phyloP scores from a whole-genome alignment of 2,797 vertebrate genomes.

The Myripristis murdjan region DNA sequence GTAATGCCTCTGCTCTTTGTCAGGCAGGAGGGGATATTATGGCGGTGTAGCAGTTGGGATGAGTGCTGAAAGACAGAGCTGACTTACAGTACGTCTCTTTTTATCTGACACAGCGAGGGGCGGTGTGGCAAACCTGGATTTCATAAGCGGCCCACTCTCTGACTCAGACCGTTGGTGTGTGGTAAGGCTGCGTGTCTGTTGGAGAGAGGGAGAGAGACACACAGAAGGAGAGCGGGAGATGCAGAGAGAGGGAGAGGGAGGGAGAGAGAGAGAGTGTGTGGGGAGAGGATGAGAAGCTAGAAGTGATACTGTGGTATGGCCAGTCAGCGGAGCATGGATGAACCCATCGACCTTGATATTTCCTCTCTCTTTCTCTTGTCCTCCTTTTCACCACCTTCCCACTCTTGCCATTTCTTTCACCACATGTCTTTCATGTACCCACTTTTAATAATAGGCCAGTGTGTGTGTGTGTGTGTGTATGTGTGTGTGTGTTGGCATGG shows the following conservation, averaged over 20 bases:
- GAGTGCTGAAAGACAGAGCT: slow-evolving; percentile 47
- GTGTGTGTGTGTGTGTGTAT: slow-evolving; percentile 31
- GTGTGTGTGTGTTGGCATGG: slow-evolving; percentile 34
- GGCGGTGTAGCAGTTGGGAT: slow-evolving; percentile 30
- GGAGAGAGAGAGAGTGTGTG: not conserved
- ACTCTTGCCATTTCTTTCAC: slow-evolving; percentile 59
- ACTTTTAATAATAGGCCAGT: slow-evolving; percentile 67
- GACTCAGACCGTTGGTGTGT: slow-evolving; percentile 78
- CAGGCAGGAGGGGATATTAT: slow-evolving; percentile 12
- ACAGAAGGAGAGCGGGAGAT: too few relatives aligned
- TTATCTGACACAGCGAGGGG: slow-evolving; percentile 52
- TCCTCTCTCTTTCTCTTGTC: slow-evolving; percentile 43
- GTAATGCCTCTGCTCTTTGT: slow-evolving; percentile 36
- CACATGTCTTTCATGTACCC: slow-evolving; percentile 68
- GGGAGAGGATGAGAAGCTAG: slow-evolving; percentile 52
- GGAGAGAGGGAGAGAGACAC: slow-evolving; percentile 55
- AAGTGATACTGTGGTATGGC: slow-evolving; percentile 72
- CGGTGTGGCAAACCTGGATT: slow-evolving; percentile 77
- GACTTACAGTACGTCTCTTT: slow-evolving; percentile 55
- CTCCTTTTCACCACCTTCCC: slow-evolving; percentile 7
- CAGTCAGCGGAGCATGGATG: slow-evolving; percentile 66
- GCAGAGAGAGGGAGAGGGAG: too few relatives aligned
- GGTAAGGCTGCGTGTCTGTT: slow-evolving; percentile 72
- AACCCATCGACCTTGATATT: slow-evolving; percentile 78
- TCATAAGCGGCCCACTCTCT: slow-evolving; percentile 69